phyloP scores from a whole-genome alignment of 2,113 vertebrate genomes.

The Orycteropus afer region DNA sequence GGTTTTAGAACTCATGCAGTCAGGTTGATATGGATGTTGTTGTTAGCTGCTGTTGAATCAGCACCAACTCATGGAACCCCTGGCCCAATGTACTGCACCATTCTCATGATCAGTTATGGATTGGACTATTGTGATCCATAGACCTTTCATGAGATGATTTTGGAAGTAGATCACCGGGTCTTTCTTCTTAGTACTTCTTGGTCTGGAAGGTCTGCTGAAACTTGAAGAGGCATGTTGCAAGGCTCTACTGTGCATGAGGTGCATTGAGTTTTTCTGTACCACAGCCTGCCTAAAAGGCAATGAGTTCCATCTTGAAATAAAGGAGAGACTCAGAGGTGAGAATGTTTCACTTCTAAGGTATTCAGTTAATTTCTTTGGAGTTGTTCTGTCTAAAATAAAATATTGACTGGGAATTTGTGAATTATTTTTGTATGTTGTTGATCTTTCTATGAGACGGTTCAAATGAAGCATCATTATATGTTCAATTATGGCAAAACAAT shows the following conservation, averaged over 20 bases:
- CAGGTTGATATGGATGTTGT: accelerated
- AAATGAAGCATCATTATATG: not conserved
- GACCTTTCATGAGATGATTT: no score
- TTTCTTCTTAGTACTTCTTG: no score
- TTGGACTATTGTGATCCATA: no score
- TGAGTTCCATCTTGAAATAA: not conserved
- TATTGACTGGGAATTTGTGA: not conserved
- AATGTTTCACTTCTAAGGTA: not conserved
- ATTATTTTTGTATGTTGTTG: not conserved
- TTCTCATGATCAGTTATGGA: no score
- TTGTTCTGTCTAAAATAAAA: not conserved
- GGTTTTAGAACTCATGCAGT: not conserved
- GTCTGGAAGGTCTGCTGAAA: no score
- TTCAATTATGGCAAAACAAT: not conserved
- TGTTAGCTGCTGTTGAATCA: no score
- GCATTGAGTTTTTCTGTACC: not conserved
- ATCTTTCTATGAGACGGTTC: not conserved
- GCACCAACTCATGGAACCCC: no score
- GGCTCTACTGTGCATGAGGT: no score
- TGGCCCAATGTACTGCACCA: no score
- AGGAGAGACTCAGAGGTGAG: not conserved
- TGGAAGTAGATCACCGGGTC: no score
- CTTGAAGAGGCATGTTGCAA: no score
- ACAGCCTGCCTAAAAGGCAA: not conserved
- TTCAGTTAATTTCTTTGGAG: not conserved